Base-by-base conservation (phyloP, 2,797 vertebrate species). In the Centropyge bicolor region DNA sequence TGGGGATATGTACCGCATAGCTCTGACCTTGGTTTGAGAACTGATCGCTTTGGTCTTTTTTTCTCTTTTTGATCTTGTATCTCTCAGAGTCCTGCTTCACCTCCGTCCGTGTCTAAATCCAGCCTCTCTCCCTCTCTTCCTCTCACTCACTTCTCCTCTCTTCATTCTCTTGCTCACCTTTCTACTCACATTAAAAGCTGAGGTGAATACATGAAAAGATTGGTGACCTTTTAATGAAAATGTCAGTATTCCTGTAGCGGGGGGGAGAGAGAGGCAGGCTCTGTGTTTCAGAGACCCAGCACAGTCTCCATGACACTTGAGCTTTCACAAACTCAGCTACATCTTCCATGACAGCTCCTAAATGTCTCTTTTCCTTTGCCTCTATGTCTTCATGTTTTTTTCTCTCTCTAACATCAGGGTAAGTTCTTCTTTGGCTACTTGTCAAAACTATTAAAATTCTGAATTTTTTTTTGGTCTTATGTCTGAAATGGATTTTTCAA, bases 161-260 rank as follows among this genome's bases (percentile, higher is more conserved):
- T 93, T 93, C 94, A 94, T 95, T 96, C 95, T 93, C 82, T 60
- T 76, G 91, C 88, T 94, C 94, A 94, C 95, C 95, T 95, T 94
- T 95, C 93, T 89, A 94, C 95, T 95, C 95, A 95, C 93, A 95
- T 94, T 96, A 95, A 96, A 96, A 96, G 96, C 93, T 95, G 83
- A 86, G 90, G 81, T 94, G 95, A 94, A 94, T 92, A 94, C 93
- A 93, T 95, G 92, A 95, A 93, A 93, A 94, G 93, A 94, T 90
- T 81, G 86, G 83, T 95, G 94, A 95, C 95, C 95, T 96, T 96
- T 95, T 94, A 93, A 95, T 95, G 91, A 94, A 95, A 95, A 95
- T 95, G 94, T 95, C 95, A 95, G 90, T 92, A 89, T 88, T 92
- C 86, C 87, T 94, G 94, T 95, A 92, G 86, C 66, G 84, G 81